phyloP scores from a whole-genome alignment of 2,797 vertebrate genomes.

The Manis crassicaudata region DNA sequence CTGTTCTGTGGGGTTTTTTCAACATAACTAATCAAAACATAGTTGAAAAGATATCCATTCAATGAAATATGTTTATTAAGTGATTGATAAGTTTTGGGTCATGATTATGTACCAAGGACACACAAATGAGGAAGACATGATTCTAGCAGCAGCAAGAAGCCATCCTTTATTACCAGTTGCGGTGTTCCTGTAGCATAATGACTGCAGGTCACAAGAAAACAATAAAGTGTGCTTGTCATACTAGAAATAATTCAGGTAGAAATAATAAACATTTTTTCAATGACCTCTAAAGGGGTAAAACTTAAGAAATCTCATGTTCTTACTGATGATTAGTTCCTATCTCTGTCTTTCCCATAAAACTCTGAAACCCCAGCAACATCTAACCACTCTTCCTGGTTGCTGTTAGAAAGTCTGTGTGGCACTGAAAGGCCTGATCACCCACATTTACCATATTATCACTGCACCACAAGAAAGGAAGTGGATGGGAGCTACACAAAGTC shows the following conservation, averaged over 20 bases:
- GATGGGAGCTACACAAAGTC: not conserved
- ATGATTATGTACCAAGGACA: not conserved
- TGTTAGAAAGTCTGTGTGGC: not conserved
- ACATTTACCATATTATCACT: not conserved
- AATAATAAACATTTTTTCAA: not conserved
- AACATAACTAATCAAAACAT: not conserved
- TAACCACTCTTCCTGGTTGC: not conserved
- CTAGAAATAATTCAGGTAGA: slow-evolving; percentile 31
- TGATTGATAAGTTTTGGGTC: not conserved
- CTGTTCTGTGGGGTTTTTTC: not conserved
- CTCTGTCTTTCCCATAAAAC: slow-evolving; percentile 25
- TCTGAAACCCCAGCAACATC: not conserved
- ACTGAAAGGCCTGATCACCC: not conserved
- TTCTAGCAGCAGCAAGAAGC: not conserved
- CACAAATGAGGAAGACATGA: not conserved
- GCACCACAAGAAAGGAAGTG: not conserved
- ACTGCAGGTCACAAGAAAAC: not conserved
- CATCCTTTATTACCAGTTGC: not conserved
- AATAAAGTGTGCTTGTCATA: not conserved
- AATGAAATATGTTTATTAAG: not conserved
- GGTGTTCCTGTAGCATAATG: not conserved
- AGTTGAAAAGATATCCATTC: not conserved
- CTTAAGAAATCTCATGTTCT: not conserved
- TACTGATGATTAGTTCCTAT: not conserved
- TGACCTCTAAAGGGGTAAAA: not conserved